Evolutionary conservation across 2,888 invertebrate genomes (phyloP).

Genomic region (Dinocampus coccinellae): DNA sequence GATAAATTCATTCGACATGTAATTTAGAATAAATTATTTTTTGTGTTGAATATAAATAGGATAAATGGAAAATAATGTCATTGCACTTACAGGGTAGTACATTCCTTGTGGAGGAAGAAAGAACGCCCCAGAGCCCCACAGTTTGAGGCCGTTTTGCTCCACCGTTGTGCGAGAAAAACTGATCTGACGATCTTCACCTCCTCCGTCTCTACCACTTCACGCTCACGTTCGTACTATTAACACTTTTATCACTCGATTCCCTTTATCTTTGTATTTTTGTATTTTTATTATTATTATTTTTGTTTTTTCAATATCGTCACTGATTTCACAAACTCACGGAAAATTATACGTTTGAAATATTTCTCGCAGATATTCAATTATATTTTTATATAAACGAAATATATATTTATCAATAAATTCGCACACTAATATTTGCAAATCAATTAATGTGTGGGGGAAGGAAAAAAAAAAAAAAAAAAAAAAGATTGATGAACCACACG

Average conservation of each 20-base stretch:
- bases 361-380: background rate
- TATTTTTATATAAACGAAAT: no score
- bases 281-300: background rate
- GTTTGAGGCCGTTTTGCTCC: slow-evolving; percentile 86
- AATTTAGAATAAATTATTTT: no score
- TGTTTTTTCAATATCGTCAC: background rate
- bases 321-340: background rate
- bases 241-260: slow-evolving; percentile 20
- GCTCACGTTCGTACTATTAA: slow-evolving; percentile 8
- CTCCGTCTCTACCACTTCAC: slow-evolving; percentile 42
- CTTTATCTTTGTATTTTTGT: slow-evolving; percentile 5
- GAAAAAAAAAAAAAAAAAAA: background rate
- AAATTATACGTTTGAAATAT: background rate
- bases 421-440: no score
- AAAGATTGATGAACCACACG: slow-evolving; percentile 38
- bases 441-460: no score
- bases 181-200: slow-evolving; percentile 55
- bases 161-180: slow-evolving; percentile 62
- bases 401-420: no score
- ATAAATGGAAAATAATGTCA: slow-evolving; percentile 22
- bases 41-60: background rate
- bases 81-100: slow-evolving; percentile 92
- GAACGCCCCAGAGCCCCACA: slow-evolving; percentile 97
- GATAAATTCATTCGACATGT: no score
- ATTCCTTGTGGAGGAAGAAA: slow-evolving; percentile 97